phyloP scores from a whole-genome alignment of 1,140 invertebrate genomes.

The Drosophila burlai region DNA sequence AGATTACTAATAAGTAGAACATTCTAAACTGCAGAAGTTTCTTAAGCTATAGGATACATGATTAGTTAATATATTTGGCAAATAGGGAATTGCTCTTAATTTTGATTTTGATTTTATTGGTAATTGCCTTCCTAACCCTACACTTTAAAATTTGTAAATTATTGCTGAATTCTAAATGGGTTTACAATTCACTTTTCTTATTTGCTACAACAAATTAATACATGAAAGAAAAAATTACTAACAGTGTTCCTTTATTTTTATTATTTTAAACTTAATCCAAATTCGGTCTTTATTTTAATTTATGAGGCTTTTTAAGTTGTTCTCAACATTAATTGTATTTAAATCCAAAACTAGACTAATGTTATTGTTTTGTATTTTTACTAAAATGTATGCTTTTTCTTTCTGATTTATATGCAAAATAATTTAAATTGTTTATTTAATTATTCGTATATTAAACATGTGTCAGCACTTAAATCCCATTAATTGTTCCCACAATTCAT shows the following conservation, averaged over 20 bases:
- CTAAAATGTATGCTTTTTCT: not conserved
- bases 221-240: no score
- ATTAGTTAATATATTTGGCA: not conserved
- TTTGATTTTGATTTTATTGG: not conserved
- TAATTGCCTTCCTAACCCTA: no score
- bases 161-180: no score
- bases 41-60: not conserved
- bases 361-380: not conserved
- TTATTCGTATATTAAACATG: not conserved
- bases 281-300: no score
- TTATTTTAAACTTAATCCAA: no score
- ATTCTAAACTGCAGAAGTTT: not conserved
- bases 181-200: no score
- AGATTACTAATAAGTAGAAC: no score
- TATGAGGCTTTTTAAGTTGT: no score
- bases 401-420: not conserved
- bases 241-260: no score
- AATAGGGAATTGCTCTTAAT: not conserved
- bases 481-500: conserved; percentile 10
- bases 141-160: no score
- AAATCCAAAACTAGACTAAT: not conserved
- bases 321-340: not conserved
- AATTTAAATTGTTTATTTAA: not conserved
- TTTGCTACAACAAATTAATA: no score
- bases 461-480: not conserved